Conservation (phyloP, 2,888 invertebrate genomes). For the Plutella xylostella region DNA sequence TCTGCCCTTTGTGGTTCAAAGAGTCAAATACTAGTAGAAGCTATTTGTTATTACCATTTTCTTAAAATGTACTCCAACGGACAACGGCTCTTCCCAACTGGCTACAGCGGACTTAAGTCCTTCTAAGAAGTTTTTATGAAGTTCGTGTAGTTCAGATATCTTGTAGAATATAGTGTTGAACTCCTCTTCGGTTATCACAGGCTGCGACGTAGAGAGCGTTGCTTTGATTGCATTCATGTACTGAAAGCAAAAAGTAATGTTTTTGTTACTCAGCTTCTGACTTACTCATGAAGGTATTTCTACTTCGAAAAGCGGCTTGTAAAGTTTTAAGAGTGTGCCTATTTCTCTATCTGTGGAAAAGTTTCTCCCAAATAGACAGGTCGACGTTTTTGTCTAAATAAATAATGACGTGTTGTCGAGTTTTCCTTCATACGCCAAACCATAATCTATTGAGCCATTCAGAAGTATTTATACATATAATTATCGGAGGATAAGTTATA, state of each 20-base stretch:
- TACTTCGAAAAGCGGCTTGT: background rate
- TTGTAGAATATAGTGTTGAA: constrained; percentile 93
- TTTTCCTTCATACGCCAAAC: background rate
- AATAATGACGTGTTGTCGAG: too few species aligned
- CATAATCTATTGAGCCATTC: background rate
- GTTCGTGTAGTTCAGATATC: constrained; percentile 86
- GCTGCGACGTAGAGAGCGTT: constrained; percentile 87
- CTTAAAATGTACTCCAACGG: constrained; percentile 89
- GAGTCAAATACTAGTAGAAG: too few species aligned
- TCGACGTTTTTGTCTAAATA: too few species aligned
- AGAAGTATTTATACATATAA: background rate
- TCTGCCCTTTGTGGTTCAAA: too few species aligned
- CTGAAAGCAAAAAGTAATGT: constrained; percentile 61
- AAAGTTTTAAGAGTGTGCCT: background rate
- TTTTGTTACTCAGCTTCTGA: background rate
- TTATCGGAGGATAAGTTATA: background rate
- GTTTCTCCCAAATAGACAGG: too few species aligned
- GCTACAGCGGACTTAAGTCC: constrained; percentile 77
- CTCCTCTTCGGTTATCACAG: constrained; percentile 89
- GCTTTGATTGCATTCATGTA: constrained; percentile 94
- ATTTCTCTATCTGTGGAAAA: too few species aligned
- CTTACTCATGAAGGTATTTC: too few species aligned
- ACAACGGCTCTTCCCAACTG: constrained; percentile 79
- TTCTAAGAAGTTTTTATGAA: constrained; percentile 86
- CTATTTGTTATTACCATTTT: constrained; percentile 82